Conservation (phyloP, 2,888 invertebrate species). For the Auanema sp. region DNA sequence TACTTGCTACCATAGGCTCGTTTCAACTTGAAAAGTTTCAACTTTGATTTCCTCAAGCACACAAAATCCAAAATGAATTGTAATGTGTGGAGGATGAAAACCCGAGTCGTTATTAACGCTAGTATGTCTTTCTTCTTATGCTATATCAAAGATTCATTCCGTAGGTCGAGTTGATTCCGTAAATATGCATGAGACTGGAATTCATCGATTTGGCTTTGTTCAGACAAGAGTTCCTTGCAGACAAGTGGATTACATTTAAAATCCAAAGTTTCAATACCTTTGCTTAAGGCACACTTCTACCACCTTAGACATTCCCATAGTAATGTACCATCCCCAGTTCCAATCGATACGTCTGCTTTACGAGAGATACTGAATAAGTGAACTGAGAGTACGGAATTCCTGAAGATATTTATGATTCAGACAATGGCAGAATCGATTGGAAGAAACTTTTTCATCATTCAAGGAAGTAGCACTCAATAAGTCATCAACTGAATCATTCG, state of each 20-base stretch:
- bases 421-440: slow-evolving; percentile 24
- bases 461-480: slow-evolving; percentile 31
- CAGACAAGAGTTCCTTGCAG: slow-evolving; percentile 48
- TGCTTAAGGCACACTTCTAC: slow-evolving; percentile 58
- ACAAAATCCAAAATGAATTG: slow-evolving; percentile 60
- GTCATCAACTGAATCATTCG: slow-evolving; percentile 19
- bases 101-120: slow-evolving; percentile 61
- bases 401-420: slow-evolving; percentile 16
- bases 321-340: slow-evolving; percentile 48
- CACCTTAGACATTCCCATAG: slow-evolving; percentile 59
- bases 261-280: too few relatives aligned
- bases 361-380: slow-evolving; percentile 45
- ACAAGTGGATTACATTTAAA: neutral
- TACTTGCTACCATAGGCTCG: slow-evolving; percentile 18
- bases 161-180: slow-evolving; percentile 58
- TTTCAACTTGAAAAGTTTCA: slow-evolving; percentile 47
- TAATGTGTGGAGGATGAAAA: slow-evolving; percentile 63
- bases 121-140: slow-evolving; percentile 34
- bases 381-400: neutral
- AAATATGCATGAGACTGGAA: slow-evolving; percentile 64
- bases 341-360: slow-evolving; percentile 50
- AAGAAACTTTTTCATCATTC: slow-evolving; percentile 17
- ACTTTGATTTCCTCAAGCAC: slow-evolving; percentile 56
- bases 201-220: slow-evolving; percentile 60
- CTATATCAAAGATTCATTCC: neutral